phyloP scores from a whole-genome alignment of 2,113 vertebrate species.

The Heterochromis multidens region DNA sequence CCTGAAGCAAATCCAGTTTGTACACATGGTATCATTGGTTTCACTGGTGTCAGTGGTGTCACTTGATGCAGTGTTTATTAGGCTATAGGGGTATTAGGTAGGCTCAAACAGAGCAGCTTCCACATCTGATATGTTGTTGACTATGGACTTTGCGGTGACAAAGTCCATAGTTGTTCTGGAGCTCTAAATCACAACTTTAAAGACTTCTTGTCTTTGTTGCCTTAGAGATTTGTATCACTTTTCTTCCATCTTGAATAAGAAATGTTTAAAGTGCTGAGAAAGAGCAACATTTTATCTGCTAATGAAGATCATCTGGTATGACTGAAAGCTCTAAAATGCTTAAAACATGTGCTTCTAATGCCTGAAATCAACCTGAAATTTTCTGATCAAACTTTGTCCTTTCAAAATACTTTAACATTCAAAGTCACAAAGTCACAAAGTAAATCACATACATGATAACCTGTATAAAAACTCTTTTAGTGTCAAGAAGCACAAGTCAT shows the following conservation, averaged over 20 bases:
- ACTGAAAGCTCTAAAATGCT: neutral
- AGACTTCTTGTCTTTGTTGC: neutral
- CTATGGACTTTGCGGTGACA: no score
- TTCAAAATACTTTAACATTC: neutral
- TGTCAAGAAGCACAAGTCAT: no score
- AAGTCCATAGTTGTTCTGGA: neutral
- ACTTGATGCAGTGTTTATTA: neutral
- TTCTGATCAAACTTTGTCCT: neutral
- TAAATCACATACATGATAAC: neutral
- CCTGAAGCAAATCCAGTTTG: slow-evolving; percentile 44
- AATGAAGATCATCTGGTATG: neutral
- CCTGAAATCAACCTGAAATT: neutral
- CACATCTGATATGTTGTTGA: neutral
- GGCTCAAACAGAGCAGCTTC: neutral
- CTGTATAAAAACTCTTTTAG: neutral
- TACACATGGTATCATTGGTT: neutral
- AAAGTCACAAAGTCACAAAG: no score
- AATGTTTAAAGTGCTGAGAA: neutral
- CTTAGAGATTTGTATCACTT: neutral
- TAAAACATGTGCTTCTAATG: neutral
- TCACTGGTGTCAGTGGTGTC: neutral
- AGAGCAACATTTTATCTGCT: neutral
- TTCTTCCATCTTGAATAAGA: neutral
- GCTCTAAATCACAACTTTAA: neutral
- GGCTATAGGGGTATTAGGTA: neutral